A percentile compares a stretch with the other conserved stretches of the same genome.
These are phyloP conservation scores for Eremophila alpestris DNA, from an alignment of 2,797 vertebrate genomes.

Conservation along the genomic window DNA sequence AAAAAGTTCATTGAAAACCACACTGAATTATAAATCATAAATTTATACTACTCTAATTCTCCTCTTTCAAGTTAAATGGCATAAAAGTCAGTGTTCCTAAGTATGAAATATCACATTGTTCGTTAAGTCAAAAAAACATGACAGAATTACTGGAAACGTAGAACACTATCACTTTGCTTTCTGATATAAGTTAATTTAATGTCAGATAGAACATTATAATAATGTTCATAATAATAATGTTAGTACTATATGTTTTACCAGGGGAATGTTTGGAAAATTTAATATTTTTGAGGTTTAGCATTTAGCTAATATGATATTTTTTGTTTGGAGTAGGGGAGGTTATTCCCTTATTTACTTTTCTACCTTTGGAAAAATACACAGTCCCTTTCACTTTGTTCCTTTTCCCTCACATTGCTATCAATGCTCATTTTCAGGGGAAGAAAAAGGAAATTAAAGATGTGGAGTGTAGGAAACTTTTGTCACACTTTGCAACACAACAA, in stretches of 20 bases:
- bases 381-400: background rate
- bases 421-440: background rate
- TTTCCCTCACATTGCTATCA: background rate
- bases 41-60: background rate
- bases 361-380: background rate
- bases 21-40: background rate
- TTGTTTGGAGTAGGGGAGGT: accelerated
- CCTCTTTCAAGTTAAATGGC: background rate
- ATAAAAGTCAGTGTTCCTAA: background rate
- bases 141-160: background rate
- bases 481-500: slow-evolving; percentile 7
- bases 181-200: background rate
- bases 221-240: too few relatives aligned
- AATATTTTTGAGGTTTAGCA: background rate
- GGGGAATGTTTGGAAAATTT: background rate
- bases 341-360: background rate
- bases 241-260: background rate
- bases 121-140: background rate
- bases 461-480: background rate
- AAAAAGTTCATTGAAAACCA: background rate
- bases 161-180: background rate
- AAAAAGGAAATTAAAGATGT: background rate
- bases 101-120: background rate
- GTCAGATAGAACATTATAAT: too few relatives aligned
- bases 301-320: background rate